These are phyloP conservation scores for Pseudomyrmex gracilis DNA, from an alignment of 1,140 invertebrate genomes.

Conservation along the genomic window DNA sequence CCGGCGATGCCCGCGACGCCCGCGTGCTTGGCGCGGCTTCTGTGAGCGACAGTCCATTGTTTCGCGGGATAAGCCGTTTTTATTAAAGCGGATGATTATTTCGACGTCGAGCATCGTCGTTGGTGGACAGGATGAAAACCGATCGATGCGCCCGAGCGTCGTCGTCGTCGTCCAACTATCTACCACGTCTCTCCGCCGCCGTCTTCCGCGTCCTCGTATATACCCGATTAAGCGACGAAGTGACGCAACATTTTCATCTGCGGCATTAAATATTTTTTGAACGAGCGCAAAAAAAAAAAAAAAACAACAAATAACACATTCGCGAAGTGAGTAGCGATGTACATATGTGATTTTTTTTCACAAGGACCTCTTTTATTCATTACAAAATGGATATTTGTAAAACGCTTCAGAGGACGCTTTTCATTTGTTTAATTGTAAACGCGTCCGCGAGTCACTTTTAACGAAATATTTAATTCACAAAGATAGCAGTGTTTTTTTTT, in stretches of 20 bases:
- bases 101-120: conserved; percentile 70
- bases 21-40: conserved; percentile 43
- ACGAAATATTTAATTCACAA: too few relatives aligned
- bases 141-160: conserved; percentile 56
- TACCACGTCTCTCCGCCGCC: conserved; percentile 11
- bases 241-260: not conserved
- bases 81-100: conserved; percentile 81
- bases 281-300: too few relatives aligned
- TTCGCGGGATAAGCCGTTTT: conserved; percentile 79
- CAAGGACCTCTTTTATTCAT: too few relatives aligned
- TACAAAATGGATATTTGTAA: too few relatives aligned
- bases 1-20: conserved; percentile 31
- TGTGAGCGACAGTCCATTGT: conserved; percentile 78
- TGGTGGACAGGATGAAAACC: conserved; percentile 58
- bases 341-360: too few relatives aligned
- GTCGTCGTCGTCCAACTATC: conserved; percentile 18
- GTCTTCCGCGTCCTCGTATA: not conserved
- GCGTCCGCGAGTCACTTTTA: too few relatives aligned
- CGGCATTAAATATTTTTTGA: not conserved
- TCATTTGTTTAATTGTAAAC: too few relatives aligned
- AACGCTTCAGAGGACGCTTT: too few relatives aligned
- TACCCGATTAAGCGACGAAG: conserved; percentile 15
- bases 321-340: too few relatives aligned
- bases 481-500: too few relatives aligned
- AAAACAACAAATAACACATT: too few relatives aligned